Conservation (phyloP, 2,888 invertebrate genomes). For the Troides oblongomaculatus region DNA sequence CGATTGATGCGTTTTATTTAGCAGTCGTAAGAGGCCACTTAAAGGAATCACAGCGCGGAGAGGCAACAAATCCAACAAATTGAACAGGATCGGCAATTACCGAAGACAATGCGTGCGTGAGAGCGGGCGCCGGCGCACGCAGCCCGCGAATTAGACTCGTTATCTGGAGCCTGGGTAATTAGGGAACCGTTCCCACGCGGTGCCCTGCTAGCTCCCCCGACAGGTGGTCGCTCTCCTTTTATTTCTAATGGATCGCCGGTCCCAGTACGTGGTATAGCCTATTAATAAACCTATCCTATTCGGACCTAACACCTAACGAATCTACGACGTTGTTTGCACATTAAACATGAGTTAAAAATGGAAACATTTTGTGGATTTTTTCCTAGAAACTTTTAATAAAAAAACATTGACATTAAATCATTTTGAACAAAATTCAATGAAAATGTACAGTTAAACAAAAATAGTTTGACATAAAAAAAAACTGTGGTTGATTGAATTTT, state of each 20-base stretch:
- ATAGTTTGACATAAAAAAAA: too few species aligned
- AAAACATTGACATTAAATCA: too few species aligned
- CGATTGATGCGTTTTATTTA: conserved; percentile 67
- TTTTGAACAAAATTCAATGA: too few species aligned
- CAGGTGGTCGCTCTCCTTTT: conserved; percentile 46
- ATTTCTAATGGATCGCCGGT: conserved; percentile 35
- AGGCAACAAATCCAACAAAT: conserved; percentile 73
- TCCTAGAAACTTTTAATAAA: too few species aligned
- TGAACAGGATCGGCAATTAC: conserved; percentile 80
- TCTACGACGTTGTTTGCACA: too few species aligned
- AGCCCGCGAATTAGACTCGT: conserved; percentile 77
- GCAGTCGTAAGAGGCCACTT: conserved; percentile 77
- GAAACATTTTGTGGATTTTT: too few species aligned
- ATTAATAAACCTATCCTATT: background rate
- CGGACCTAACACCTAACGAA: background rate
- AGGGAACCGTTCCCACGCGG: conserved; percentile 73
- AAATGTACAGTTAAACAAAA: too few species aligned
- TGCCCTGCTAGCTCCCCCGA: conserved; percentile 41
- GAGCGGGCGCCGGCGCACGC: conserved; percentile 72
- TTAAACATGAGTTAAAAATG: too few species aligned
- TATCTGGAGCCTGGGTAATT: conserved; percentile 72
- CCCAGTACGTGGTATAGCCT: background rate
- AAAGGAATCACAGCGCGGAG: conserved; percentile 76
- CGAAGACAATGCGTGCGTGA: conserved; percentile 79
- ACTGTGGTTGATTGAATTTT: too few species aligned